phyloP scores from a whole-genome alignment of 2,113 vertebrate genomes.

The Struthio camelus region DNA sequence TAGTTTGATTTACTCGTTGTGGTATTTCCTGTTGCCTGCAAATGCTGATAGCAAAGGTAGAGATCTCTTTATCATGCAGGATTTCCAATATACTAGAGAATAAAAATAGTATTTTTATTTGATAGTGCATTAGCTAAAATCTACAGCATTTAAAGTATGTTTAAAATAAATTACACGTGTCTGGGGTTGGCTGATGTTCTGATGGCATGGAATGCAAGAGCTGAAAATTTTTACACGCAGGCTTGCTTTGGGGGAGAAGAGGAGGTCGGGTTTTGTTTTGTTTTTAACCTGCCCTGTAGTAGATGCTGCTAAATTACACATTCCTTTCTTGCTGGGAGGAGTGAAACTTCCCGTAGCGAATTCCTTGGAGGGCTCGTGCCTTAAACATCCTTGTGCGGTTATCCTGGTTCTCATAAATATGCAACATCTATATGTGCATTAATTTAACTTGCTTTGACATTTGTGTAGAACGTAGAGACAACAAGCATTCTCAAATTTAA shows the following conservation, averaged over 20 bases:
- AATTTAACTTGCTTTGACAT: constrained; percentile 32
- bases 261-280: neutral
- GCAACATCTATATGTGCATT: neutral
- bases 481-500: neutral
- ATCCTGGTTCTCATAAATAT: constrained; percentile 41
- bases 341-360: constrained; percentile 52
- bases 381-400: constrained; percentile 44
- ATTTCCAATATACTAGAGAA: constrained; percentile 34
- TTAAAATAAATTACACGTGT: neutral
- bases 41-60: constrained; percentile 33
- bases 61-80: constrained; percentile 28
- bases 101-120: constrained; percentile 37
- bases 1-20: constrained; percentile 16
- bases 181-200: neutral
- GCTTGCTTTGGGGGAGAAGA: neutral
- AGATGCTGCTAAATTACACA: constrained; percentile 42
- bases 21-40: constrained; percentile 66
- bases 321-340: constrained; percentile 49
- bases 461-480: neutral
- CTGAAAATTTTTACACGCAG: constrained; percentile 11
- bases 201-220: neutral
- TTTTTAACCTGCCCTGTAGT: constrained; percentile 40
- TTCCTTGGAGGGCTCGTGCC: constrained; percentile 32
- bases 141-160: neutral
- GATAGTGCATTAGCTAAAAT: neutral